These are phyloP conservation scores for Lamellibrachia luymesi DNA, from an alignment of 1,140 invertebrate species.

Conservation along the genomic window DNA sequence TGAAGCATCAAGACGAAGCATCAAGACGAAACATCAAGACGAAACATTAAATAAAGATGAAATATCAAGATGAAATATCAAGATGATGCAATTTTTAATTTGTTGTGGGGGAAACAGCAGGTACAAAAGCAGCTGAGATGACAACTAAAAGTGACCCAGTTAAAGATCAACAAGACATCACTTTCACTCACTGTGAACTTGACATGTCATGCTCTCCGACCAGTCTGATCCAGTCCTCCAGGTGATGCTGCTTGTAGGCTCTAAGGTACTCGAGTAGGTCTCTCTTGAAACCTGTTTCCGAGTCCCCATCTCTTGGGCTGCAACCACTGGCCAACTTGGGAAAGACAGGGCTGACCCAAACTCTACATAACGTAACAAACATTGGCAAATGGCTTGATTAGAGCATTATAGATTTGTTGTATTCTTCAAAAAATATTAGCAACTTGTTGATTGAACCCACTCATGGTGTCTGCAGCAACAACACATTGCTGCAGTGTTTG, in stretches of 20 bases:
- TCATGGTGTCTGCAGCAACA: too few species aligned
- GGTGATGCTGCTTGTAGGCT: slow-evolving; percentile 68
- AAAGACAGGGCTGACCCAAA: slow-evolving; percentile 85
- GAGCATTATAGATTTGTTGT: neutral
- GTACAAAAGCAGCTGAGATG: neutral
- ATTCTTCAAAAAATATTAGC: neutral
- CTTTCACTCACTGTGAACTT: slow-evolving; percentile 68
- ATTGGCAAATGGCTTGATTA: neutral
- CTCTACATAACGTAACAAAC: slow-evolving; percentile 54
- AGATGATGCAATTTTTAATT: too few species aligned
- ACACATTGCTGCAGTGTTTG: too few species aligned
- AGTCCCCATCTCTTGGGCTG: slow-evolving; percentile 66
- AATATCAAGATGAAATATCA: too few species aligned
- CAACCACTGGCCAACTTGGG: slow-evolving; percentile 50
- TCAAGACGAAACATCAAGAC: too few species aligned
- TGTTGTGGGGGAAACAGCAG: too few species aligned
- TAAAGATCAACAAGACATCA: neutral
- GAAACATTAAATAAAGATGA: too few species aligned
- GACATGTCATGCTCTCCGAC: slow-evolving; percentile 79
- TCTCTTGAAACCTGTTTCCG: slow-evolving; percentile 80
- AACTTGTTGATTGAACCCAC: too few species aligned
- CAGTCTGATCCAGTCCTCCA: slow-evolving; percentile 73
- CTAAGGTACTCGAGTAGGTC: slow-evolving; percentile 79
- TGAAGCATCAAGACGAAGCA: too few species aligned
- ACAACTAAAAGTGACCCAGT: neutral